Conservation (phyloP, 2,113 vertebrate species). For the Mormyrus lacerda region DNA sequence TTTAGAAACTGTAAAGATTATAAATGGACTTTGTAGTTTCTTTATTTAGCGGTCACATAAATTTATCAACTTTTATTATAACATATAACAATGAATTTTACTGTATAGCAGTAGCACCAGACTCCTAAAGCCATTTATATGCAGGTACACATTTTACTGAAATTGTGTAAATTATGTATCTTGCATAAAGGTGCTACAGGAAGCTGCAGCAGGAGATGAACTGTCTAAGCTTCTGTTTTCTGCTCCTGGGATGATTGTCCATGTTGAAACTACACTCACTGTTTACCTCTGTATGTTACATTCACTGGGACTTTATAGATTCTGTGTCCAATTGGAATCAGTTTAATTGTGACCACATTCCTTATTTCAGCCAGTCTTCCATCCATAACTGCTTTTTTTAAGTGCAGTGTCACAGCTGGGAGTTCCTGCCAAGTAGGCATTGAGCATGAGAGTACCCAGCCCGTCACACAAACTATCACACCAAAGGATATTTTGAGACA, state of each 20-base stretch:
- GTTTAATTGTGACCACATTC: background rate
- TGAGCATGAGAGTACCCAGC: background rate
- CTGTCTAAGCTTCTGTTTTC: background rate
- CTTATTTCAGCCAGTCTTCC: background rate
- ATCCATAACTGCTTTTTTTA: background rate
- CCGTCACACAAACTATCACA: background rate
- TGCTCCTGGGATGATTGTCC: background rate
- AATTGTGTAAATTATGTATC: background rate
- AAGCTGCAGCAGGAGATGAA: background rate
- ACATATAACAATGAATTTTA: background rate
- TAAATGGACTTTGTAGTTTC: background rate
- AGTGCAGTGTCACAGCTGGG: background rate
- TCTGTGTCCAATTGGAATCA: background rate
- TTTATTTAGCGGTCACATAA: background rate
- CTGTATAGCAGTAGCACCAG: background rate
- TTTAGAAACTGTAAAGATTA: background rate
- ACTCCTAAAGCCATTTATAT: background rate
- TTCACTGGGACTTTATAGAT: background rate
- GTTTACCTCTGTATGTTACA: background rate
- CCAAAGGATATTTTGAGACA: background rate
- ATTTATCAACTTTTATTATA: background rate
- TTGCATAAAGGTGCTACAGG: background rate
- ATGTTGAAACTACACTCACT: background rate
- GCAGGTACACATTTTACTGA: background rate
- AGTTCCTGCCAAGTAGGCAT: background rate